Evolutionary conservation across 1,140 invertebrate species (phyloP), one percentile per base, ranked within the genome.

Genomic region (Drosophila setifemur): DNA sequence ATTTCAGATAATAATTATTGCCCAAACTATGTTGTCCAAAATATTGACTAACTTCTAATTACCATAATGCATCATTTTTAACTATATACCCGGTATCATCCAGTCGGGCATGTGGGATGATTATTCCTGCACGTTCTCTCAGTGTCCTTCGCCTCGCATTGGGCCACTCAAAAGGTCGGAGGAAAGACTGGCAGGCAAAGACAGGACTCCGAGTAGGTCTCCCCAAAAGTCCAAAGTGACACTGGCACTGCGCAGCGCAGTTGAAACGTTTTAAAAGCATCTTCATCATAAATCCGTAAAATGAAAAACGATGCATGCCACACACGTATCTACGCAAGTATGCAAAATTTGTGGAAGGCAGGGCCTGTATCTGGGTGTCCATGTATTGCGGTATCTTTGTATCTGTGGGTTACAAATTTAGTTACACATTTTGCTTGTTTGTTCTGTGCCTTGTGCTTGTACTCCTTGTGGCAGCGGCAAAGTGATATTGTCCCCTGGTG

Each of bases 401-500:
- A 16, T 28, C 4, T 50, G 69, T 53, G 66, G 40, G 50, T 25
- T 39, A 79, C 53, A 85, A 85, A 85, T 85, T 78, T 73, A 78
- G 74, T 79, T 78, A 81, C 44, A 81, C 73, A 66, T 85, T 66
- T 71, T 60, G 19, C 48, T 42, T 57, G 47, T 69, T 73, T 47
- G 58, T 53, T 52, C 33, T 39, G 29, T 72, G 26, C 57, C 44
- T 48, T n/a, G 7, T 45, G 16, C 26, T 49, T 14, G 12, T 18
- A 31, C 57, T 64, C 26, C 57, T 76, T 49, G 49, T 49, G 54
- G 45, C 45, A 37, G 28, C 28, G 61, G 63, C 73, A 83, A 85
- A 83, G 81, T 86, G 81, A 86, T 86, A 86, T 81, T 86, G 75
- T 85, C 69, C 79, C 75, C 77, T 43, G 48, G 81, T 81, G 79